Base-by-base conservation (phyloP, 2,888 invertebrate genomes). In the Tachina grossa region DNA sequence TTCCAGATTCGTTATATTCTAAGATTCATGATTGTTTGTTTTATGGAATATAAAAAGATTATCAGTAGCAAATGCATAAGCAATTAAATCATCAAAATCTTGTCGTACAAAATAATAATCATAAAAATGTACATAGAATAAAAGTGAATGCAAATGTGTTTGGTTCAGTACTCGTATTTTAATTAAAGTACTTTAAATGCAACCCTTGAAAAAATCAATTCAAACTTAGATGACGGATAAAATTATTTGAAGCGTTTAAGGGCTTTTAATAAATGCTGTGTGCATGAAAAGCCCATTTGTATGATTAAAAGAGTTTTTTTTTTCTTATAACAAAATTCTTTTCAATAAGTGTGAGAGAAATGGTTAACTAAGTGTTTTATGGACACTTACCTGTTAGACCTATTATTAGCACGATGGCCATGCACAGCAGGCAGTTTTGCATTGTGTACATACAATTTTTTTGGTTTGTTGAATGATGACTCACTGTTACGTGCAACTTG, bases 71-170 rank as follows among this genome's bases (percentile, higher is more conserved):
- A 68, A 79, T 79, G 80, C 61, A 77, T 68, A 81, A 84, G 84
- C 80, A 84, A 84, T 84, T 84, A 84, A 81, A 84, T 72, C 72
- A 66, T 84, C 71, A 80, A 61, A 79, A 83, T 74, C 72, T n/a
- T 57, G 49, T 71, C 57, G 51, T 53, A 22, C n/a, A 57, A 41
- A 10, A 10, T 10, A 14, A 45, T 41, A 51, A 69, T 22, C n/a
- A 31, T 43, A 43, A 61, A 31, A 31, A 31, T 31, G 4, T 31
- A 31, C 13, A 49, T 43, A 14, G 13, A 57, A 55, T 76, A 43
- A 31, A 55, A 55, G 13, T 43, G 45, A 8, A n/a, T 45, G 47
- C 16, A 14, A 45, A 14, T 45, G 16, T 55, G 47, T 49, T 76
- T n/a, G 6, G 22, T 19, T 76, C 16, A 55, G 22, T 47, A n/a